Percentiles rank a stretch among this genome's conserved stretches.
These are phyloP conservation scores for Rhinatrema bivittatum DNA, from an alignment of 2,797 vertebrate species.

Conservation along the genomic window DNA sequence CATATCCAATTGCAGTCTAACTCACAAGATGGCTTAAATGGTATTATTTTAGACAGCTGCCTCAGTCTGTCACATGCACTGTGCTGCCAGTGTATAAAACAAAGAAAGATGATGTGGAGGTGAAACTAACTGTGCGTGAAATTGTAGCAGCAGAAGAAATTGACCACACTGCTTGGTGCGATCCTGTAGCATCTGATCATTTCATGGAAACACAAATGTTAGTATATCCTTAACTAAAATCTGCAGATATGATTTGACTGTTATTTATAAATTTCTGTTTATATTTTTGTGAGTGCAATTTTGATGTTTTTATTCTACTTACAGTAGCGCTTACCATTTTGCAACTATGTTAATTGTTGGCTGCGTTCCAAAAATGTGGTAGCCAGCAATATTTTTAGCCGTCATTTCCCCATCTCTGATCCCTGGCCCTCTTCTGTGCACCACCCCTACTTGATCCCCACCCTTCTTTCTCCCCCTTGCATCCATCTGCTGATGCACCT, in stretches of 20 bases:
- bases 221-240: conserved; percentile 25
- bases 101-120: conserved; percentile 49
- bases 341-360: no score
- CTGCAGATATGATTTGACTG: conserved; percentile 11
- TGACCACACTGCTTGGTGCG: conserved; percentile 45
- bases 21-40: conserved; percentile 32
- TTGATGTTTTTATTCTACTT: no score
- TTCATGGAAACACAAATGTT: conserved; percentile 26
- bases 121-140: conserved; percentile 55
- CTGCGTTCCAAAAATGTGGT: no score
- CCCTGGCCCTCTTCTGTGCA: no score
- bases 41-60: conserved; percentile 38
- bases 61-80: conserved; percentile 34
- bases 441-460: no score
- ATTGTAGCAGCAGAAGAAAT: conserved; percentile 53
- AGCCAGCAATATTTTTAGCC: no score
- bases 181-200: conserved; percentile 21
- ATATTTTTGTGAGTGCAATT: not conserved
- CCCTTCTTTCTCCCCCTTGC: no score
- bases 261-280: not conserved
- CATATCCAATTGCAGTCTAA: conserved; percentile 18
- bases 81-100: conserved; percentile 40
- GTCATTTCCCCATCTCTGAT: no score
- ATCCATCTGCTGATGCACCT: no score
- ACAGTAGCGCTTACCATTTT: no score